These are phyloP conservation scores for Gambusia yucatana DNA, from an alignment of 2,797 vertebrate genomes.

Conservation along the genomic window DNA sequence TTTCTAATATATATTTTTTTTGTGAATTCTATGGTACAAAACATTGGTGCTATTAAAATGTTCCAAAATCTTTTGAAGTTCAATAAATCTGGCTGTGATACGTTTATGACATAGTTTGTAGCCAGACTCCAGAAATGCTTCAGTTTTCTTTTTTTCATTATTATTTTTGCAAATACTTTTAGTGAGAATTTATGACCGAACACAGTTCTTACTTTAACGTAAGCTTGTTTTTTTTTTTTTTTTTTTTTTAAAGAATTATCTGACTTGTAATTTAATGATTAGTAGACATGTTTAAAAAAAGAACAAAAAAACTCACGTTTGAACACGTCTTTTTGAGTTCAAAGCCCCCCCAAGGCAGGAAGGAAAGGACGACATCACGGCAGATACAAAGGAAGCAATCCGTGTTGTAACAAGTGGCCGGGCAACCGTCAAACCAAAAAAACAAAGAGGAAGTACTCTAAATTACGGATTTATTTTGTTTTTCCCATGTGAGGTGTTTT, in stretches of 20 bases:
- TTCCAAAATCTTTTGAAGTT: conserved; percentile 82
- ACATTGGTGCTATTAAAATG: conserved; percentile 77
- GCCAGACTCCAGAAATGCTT: conserved; percentile 50
- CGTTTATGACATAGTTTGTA: conserved; percentile 79
- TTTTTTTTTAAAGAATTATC: conserved; percentile 42
- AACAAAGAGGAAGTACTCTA: conserved; percentile 50
- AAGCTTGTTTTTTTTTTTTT: conserved; percentile 54
- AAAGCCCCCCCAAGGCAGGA: not conserved
- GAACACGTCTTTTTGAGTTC: conserved; percentile 43
- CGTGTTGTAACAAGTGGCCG: conserved; percentile 7
- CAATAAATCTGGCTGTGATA: conserved; percentile 78
- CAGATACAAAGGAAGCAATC: conserved; percentile 33
- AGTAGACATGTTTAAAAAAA: conserved; percentile 15
- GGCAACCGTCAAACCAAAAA: conserved; percentile 61
- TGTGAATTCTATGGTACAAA: conserved; percentile 67
- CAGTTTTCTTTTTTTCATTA: not conserved
- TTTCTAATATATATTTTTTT: conserved; percentile 39
- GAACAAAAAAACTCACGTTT: conserved; percentile 32
- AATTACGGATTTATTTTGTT: conserved; percentile 56
- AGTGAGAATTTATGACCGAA: conserved; percentile 77
- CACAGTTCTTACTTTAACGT: conserved; percentile 77
- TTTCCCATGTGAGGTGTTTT: conserved; percentile 63
- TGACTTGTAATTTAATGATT: conserved; percentile 46
- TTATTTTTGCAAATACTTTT: conserved; percentile 37
- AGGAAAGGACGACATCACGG: conserved; percentile 25